Evolutionary conservation across 2,797 vertebrate genomes (phyloP).

Genomic region (Microcaecilia unicolor): DNA sequence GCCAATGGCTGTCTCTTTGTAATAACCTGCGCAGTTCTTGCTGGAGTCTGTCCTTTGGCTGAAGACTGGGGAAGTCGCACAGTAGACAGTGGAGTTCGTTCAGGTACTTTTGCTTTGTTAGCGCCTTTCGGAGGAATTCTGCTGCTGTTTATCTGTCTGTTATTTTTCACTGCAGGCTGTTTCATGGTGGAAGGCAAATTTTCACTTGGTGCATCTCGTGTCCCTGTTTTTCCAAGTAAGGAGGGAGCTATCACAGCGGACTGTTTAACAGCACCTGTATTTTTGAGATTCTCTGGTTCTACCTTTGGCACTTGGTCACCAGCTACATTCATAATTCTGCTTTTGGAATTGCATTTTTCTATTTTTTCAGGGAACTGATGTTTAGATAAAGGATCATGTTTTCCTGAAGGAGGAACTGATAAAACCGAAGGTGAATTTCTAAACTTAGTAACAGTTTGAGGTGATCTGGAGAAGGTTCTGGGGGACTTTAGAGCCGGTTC

Average conservation of each 20-base stretch:
- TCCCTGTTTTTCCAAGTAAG: constrained; percentile 11
- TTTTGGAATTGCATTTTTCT: constrained; percentile 25
- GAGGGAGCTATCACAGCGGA: constrained; percentile 25
- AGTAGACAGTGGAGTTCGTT: constrained; percentile 40
- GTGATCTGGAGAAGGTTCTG: constrained; percentile 36
- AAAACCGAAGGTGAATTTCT: constrained; percentile 24
- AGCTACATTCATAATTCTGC: neutral
- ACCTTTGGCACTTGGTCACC: neutral
- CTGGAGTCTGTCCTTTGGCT: constrained; percentile 4
- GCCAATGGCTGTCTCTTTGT: constrained; percentile 18
- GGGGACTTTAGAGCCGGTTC: constrained; percentile 54
- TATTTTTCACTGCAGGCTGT: constrained; percentile 8
- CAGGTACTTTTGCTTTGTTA: constrained; percentile 28
- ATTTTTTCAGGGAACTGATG: constrained; percentile 19
- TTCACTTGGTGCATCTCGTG: constrained; percentile 5
- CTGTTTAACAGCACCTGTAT: constrained; percentile 16
- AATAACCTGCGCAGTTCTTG: constrained; percentile 16
- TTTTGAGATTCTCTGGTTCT: constrained; percentile 21
- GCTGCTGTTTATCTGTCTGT: neutral
- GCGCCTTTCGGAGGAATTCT: constrained; percentile 7
- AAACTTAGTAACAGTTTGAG: constrained; percentile 20
- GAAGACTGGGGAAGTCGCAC: constrained; percentile 59
- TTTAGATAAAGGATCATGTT: too few relatives aligned
- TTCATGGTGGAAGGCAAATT: constrained; percentile 7
- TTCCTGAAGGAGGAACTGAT: too few relatives aligned